Percentiles rank a stretch among this genome's conserved stretches.
Evolutionary conservation across 2,888 invertebrate species (phyloP).

Genomic region (Sabatieria punctata): DNA sequence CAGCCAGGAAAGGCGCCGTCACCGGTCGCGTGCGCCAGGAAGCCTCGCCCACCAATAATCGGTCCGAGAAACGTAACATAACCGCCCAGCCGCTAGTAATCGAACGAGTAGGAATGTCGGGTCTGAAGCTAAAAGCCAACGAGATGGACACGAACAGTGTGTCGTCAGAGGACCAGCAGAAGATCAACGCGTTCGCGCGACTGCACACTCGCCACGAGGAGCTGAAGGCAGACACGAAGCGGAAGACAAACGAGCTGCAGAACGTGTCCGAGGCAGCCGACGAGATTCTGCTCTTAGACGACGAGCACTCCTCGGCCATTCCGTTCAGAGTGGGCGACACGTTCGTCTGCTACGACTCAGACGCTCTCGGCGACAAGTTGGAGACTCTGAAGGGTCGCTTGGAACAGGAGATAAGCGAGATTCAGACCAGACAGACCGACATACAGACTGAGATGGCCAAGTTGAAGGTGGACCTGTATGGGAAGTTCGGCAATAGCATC

Average conservation of each 20-base stretch:
- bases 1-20: no score
- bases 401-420: constrained; percentile 54
- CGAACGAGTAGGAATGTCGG: no score
- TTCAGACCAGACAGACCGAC: constrained; percentile 51
- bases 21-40: no score
- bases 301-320: constrained; percentile 40
- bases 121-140: no score
- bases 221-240: constrained; percentile 41
- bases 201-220: constrained; percentile 88
- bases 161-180: constrained; percentile 85
- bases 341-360: constrained; percentile 21
- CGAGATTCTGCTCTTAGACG: constrained; percentile 60
- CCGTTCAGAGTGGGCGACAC: constrained; percentile 31
- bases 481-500: constrained; percentile 90
- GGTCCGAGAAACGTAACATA: no score
- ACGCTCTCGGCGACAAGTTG: no score
- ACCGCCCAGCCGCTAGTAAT: no score
- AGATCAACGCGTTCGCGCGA: constrained; percentile 88
- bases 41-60: no score
- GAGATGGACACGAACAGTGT: no score
- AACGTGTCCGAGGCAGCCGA: constrained; percentile 73
- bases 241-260: constrained; percentile 58
- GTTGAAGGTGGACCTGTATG: constrained; percentile 77
- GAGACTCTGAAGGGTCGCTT: constrained; percentile 43
- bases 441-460: constrained; percentile 63